Base-by-base conservation (phyloP, 2,888 invertebrate genomes). In the Cabera pusaria region DNA sequence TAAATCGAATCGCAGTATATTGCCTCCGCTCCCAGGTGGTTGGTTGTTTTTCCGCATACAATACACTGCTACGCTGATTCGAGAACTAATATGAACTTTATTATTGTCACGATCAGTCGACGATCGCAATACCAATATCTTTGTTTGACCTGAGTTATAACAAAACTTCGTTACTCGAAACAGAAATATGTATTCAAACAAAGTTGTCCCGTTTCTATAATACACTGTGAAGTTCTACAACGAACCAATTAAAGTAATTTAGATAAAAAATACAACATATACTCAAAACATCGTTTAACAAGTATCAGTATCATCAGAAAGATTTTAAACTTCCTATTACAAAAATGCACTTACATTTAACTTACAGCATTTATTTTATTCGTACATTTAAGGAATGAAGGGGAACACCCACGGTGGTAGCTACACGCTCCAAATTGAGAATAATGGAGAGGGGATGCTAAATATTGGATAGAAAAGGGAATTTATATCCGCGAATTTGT, bases 371-470 rank as follows among this genome's bases (percentile, higher is more conserved):
- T 14, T 14, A 14, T 14, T 14, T n/a, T 27, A 7, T 28, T 8
- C 16, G 7, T 5, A 12, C 4, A 7, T 87, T 88, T 87, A 88
- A 88, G 88, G 87, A 87, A 88, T 88, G 87, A 87, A 86, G 84
- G 82, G 79, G 80, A 80, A 86, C 85, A 85, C 87, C 89, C 84
- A 85, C 81, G 72, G 40, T 16, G 40, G 31, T 31, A 26, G 32
- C 39, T 19, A 70, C 73, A 77, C 68, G 69, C 76, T 73, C 74
- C 78, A 86, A 87, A 88, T 87, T 87, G 83, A 87, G 83, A 88
- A 80, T 87, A 87, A 87, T 87, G 84, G 81, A 72, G 60, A 71
- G 79, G 73, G 79, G 72, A 67, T 54, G 56, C 58, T 66, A 65
- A 69, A 64, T 74, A 71, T 65, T 65, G 69, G 62, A 69, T 68